Evolutionary conservation across 2,888 invertebrate species (phyloP).

Genomic region (Lycia hirtaria): DNA sequence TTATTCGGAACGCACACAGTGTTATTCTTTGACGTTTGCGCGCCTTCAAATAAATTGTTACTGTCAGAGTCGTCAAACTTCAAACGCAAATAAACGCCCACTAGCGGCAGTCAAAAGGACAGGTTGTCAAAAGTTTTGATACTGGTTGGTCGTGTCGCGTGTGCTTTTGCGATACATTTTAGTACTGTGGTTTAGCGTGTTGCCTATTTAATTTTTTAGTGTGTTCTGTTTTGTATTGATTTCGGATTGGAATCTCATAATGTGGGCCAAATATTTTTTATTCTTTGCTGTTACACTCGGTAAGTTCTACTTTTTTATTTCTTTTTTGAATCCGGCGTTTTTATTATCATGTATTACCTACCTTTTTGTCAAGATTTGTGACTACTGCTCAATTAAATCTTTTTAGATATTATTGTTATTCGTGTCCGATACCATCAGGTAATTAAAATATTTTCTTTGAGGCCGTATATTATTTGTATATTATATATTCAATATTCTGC

Average conservation of each 20-base stretch:
- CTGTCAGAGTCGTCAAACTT: too few relatives aligned
- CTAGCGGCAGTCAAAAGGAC: too few relatives aligned
- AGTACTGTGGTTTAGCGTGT: neutral
- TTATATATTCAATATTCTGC: too few relatives aligned
- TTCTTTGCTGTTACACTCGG: constrained; percentile 18
- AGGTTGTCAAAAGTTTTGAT: neutral
- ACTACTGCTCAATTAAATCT: neutral
- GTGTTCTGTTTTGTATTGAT: neutral
- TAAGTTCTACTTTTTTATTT: constrained; percentile 14
- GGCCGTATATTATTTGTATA: too few relatives aligned
- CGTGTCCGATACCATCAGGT: too few relatives aligned
- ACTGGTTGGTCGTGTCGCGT: neutral
- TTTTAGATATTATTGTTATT: neutral
- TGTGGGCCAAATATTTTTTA: constrained; percentile 1
- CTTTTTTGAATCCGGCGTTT: neutral
- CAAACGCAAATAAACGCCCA: too few relatives aligned
- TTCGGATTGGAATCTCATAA: neutral
- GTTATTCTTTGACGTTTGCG: too few relatives aligned
- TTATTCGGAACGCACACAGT: too few relatives aligned
- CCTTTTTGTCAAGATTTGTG: neutral
- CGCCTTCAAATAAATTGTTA: too few relatives aligned
- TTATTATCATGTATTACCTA: too few relatives aligned
- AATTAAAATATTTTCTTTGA: too few relatives aligned
- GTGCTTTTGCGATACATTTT: neutral
- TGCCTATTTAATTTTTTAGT: neutral